Base-by-base conservation (phyloP, 2,888 invertebrate species). In the Drosophila nigricruria region DNA sequence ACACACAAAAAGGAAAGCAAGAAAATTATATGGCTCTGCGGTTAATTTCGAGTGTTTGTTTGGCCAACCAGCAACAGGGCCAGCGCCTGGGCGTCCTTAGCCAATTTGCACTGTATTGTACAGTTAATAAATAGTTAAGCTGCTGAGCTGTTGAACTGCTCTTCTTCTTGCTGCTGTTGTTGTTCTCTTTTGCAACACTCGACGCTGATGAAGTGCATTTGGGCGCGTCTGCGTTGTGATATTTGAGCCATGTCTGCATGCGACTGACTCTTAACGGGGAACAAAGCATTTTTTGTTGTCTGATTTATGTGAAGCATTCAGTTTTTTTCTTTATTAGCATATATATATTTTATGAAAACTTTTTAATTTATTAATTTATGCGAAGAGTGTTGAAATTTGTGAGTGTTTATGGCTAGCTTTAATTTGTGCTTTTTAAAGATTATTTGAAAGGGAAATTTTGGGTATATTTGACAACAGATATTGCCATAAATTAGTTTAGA, bases 61-160 rank as follows among this genome's bases (percentile, higher is more conserved):
- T 53, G 73, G 73, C 54, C 72, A 50, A 45, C 53, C 70, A 70
- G 30, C 64, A 65, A n/a, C n/a, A n/a, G n/a, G n/a, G n/a, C n/a
- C n/a, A n/a, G n/a, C n/a, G 10, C 65, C 30, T 58, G 59, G 72
- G 75, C 70, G 73, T 60, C 64, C 65, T 73, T 58, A 77, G 80
- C 80, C 79, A 87, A 84, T 84, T 84, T 84, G 73, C 52, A 34
- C 60, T 56, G 23, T 64, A 84, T 84, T 87, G 84, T 87, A 47
- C 85, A 72, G 63, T 73, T 87, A 83, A 81, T 87, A 84, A 81
- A 87, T 83, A 81, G 80, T 84, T 80, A 57, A 67, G 63, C 57
- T 62, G 63, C 53, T 64, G 40, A 40, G 36, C 42, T 61, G 61
- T 45, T 70, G 47, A 43, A 5, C 14, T 50, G 6, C 16, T 32